Base-by-base conservation (phyloP, 2,888 invertebrate genomes). In the Coelopa pilipes region DNA sequence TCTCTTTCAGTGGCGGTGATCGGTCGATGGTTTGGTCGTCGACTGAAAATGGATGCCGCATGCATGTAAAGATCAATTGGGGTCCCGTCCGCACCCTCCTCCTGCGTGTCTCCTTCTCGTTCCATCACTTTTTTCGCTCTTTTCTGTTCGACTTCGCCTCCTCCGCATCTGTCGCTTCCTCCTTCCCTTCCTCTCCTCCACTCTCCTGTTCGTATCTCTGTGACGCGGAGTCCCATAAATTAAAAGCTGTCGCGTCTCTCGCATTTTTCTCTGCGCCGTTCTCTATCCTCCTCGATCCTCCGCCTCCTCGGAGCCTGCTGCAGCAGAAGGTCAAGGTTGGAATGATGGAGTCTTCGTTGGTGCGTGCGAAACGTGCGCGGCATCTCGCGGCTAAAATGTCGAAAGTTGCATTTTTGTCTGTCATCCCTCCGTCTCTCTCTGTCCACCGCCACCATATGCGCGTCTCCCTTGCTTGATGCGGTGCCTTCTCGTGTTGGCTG, bases 31-130 rank as follows among this genome's bases (percentile, higher is more conserved):
- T 15, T 66, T 47, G 49, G 11, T 62, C 45, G 34, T 34, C 34
- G 62, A 21, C 34, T 34, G 4, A 21, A 21, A 21, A n/a, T 65
- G 72, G 57, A 17, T 65, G 55, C 57, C 66, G 21, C 60, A 67
- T 72, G 72, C 50, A 66, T 72, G 72, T 67, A 15, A 47, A 67
- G 72, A 67, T 72, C 72, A 67, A 72, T 67, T 72, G 49, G 72
- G 67, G 72, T 72, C 72, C 34, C 67, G 47, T 59, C 21, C 34
- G 34, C 7, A 34, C 34, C n/a, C n/a, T n/a, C n/a, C 47, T 70
- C 15, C 21, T 59, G 2, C 60, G 12, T 49, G 15, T 24, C 13
- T 67, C 15, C 53, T 24, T 24, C 13, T 59, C 49, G 13, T 46
- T n/a, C 49, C 45, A 9, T 55, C 17, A 19, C 34, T 59, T 45